Evolutionary conservation across 2,797 vertebrate genomes (phyloP), one percentile per base, ranked within the genome.

Genomic region (Tarsius wallacei): DNA sequence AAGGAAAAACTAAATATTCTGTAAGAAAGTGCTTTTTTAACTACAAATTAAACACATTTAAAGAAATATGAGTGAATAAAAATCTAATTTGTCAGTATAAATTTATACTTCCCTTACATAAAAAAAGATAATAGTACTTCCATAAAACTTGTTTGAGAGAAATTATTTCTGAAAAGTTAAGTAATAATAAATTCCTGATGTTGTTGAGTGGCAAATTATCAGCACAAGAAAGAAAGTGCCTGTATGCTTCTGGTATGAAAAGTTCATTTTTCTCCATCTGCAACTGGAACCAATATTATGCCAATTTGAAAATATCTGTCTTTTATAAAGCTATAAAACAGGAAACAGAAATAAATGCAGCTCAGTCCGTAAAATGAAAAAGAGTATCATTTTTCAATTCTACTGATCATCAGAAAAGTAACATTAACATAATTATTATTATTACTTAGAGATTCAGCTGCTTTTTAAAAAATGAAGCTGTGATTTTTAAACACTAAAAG

Each of bases 211-310:
- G 13, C 59, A 91, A 91, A 90, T 73, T 36, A 59, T 86, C 87
- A 84, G 57, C 8, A 82, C 61, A 97, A 97, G 51, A 94, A 92
- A 93, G 53, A 87, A 96, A 98, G 63, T 95, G 93, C 88, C 94
- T 97, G 76, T 85, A 14, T 83, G 93, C 88, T 97, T 98, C 89
- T 63, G 94, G 88, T 94, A 97, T 98, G 97, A 96, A 98, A 98
- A 97, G 77, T 61, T 97, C 89, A 94, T 95, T 96, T 97, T 49
- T 94, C 97, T 92, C 87, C 95, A 97, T 82, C 66, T 51, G 22
- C 93, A 98, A 98, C 82, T 97, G 95, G 68, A 96, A 98, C 90
- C 91, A 95, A 96, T 97, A 97, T 86, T 96, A 97, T 96, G 87
- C 53, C 94, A 96, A 91, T 95, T 64, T 96, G 94, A 97, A 98